A percentile compares a stretch with the other conserved stretches of the same genome.
phyloP scores from a whole-genome alignment of 30 jellyfish, hydroid and myxozoan species.

The Rhopilema esculentum region DNA sequence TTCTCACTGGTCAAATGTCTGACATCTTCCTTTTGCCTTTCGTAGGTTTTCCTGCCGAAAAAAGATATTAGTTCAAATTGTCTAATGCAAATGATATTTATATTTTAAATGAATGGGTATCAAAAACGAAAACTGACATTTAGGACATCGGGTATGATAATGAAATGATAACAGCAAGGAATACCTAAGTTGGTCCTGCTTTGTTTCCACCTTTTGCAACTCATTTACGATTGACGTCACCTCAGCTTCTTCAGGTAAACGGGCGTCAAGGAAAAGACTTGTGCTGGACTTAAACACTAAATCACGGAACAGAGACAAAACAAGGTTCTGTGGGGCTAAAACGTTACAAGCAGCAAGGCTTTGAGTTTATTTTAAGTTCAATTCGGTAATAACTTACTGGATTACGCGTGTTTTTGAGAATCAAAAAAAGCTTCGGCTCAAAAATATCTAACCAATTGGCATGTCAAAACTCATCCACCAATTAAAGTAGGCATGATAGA shows the following conservation, averaged over 20 bases:
- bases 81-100: not conserved
- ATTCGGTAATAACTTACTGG: no score
- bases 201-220: conserved; percentile 79
- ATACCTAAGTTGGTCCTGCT: conserved; percentile 89
- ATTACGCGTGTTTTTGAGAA: no score
- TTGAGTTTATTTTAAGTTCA: no score
- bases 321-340: no score
- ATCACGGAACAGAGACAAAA: not conserved
- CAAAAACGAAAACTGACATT: no score
- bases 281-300: not conserved
- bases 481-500: no score
- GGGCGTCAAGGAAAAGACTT: conserved; percentile 11
- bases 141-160: no score
- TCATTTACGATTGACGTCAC: conserved; percentile 79
- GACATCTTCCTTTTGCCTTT: conserved; percentile 89
- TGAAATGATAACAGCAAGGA: not conserved
- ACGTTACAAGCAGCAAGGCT: no score
- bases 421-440: no score
- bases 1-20: conserved; percentile 71
- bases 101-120: not conserved
- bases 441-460: no score
- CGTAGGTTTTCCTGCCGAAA: conserved; percentile 76
- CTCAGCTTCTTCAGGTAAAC: conserved; percentile 67
- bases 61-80: not conserved
- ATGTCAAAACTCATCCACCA: no score